Evolutionary conservation across 2,888 invertebrate species (phyloP).

Genomic region (Micoletzkya japonica): DNA sequence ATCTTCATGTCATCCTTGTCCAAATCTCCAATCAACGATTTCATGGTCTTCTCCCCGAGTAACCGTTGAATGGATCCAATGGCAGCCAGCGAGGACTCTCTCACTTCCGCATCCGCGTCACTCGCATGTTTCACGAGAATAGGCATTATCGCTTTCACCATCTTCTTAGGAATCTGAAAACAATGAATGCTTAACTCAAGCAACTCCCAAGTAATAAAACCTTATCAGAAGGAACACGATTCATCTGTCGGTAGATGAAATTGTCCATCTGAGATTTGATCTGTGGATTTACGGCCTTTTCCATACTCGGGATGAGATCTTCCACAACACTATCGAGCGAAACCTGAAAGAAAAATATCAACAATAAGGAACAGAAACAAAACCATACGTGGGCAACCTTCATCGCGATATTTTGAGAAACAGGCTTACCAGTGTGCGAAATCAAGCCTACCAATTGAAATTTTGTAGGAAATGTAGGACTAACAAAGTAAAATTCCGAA

Average conservation of each 20-base stretch:
- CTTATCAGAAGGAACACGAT: slow-evolving; percentile 34
- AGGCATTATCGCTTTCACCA: slow-evolving; percentile 65
- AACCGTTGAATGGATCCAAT: slow-evolving; percentile 90
- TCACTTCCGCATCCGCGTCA: slow-evolving; percentile 53
- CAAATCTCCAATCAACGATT: slow-evolving; percentile 81
- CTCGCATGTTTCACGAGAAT: slow-evolving; percentile 42
- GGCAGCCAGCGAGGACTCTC: slow-evolving; percentile 89
- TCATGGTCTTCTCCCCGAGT: slow-evolving; percentile 87
- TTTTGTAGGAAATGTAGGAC: no score
- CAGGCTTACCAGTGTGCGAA: no score
- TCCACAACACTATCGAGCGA: slow-evolving; percentile 68
- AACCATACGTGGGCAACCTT: no score
- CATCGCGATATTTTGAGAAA: neutral
- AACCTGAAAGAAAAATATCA: slow-evolving; percentile 19
- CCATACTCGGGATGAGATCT: slow-evolving; percentile 81
- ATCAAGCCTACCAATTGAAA: no score
- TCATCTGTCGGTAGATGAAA: slow-evolving; percentile 45
- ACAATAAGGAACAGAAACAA: no score
- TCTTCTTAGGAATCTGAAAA: slow-evolving; percentile 64
- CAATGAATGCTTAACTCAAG: neutral
- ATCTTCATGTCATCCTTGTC: slow-evolving; percentile 72
- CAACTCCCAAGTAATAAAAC: slow-evolving; percentile 6
- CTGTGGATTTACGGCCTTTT: slow-evolving; percentile 66
- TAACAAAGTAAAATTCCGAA: no score
- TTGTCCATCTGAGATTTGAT: slow-evolving; percentile 65